Evolutionary conservation across 2,113 vertebrate genomes (phyloP), one percentile per base, ranked within the genome.

Genomic region (Nibea coibor): DNA sequence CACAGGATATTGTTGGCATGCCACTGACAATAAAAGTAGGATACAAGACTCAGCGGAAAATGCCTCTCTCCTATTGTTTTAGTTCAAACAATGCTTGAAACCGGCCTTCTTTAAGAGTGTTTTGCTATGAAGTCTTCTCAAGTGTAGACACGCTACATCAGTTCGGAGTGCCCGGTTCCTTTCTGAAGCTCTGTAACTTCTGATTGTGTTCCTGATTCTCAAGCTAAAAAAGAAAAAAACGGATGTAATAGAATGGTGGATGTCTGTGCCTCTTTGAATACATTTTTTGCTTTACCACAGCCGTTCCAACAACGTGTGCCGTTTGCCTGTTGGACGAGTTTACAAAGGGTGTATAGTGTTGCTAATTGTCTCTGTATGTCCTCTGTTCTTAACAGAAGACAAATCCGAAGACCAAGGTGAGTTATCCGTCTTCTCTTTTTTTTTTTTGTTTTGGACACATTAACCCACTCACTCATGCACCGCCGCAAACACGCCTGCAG

Each of bases 1-100:
- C 31, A 57, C 81, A 89, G 84, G 86, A 88, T 88, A 87, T 88
- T 83, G 53, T 68, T 69, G 35, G 47, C 78, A 74, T 75, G 59
- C 70, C 59, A 72, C 58, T 67, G 54, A 51, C 71, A 79, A 48
- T 39, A 69, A 61, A 80, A 77, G 77, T 78, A 84, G 66, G 69
- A 89, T 81, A 54, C 62, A 50, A 35, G 42, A 73, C 9, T 72
- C 35, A 28, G 51, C 14, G 3, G 63, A 69, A 89, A 83, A 81
- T 50, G 12, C 6, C 51, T 80, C 80, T 71, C 22, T 54, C 14
- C 31, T 78, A 5, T 61, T 81, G 54, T 69, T 78, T 78, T 22
- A 43, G 24, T 22, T 71, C 20, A 67, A 75, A 75, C 56, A 43
- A 31, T 48, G 35, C 56, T 54, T 0, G 10, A 75, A 75, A 62